A percentile compares a stretch with the other conserved stretches of the same genome.
phyloP scores from a whole-genome alignment of 2,888 invertebrate species.

The Pilophorus perplexus region DNA sequence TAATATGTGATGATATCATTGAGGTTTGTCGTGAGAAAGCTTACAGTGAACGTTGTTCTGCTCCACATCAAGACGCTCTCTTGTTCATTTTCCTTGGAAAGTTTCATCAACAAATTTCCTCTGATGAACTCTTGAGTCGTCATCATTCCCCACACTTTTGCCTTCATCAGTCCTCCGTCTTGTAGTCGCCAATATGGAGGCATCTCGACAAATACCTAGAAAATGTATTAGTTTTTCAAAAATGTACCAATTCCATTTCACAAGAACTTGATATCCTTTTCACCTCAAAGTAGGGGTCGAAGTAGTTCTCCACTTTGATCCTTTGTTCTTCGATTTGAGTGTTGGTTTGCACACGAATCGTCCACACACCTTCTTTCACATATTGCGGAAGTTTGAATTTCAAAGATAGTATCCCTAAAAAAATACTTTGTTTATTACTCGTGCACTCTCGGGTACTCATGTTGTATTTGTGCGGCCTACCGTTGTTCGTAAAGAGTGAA shows the following conservation, averaged over 20 bases:
- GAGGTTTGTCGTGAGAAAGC: no score
- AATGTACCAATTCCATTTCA: no score
- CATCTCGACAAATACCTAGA: slow-evolving; percentile 52
- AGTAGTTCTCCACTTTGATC: slow-evolving; percentile 53
- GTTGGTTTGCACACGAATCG: slow-evolving; percentile 52
- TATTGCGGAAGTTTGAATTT: slow-evolving; percentile 52
- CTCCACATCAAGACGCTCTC: slow-evolving; percentile 40
- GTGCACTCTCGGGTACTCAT: no score
- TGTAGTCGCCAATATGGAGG: slow-evolving; percentile 52
- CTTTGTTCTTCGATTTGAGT: slow-evolving; percentile 52
- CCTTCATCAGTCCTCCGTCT: slow-evolving; percentile 50
- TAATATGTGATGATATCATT: no score
- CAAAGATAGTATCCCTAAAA: slow-evolving; percentile 52
- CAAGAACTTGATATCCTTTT: no score
- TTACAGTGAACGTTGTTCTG: slow-evolving; percentile 48
- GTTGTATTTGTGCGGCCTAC: slow-evolving; percentile 49
- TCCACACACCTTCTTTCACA: slow-evolving; percentile 53
- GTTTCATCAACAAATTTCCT: slow-evolving; percentile 52
- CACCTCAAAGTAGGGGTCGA: slow-evolving; percentile 53
- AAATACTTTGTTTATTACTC: neutral
- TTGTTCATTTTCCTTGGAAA: slow-evolving; percentile 46
- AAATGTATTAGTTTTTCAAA: no score
- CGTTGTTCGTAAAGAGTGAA: slow-evolving; percentile 52
- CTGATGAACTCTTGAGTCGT: slow-evolving; percentile 51
- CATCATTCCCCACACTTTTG: slow-evolving; percentile 50